These are phyloP conservation scores for Adineta ricciae DNA, from an alignment of 2,888 invertebrate genomes.

Conservation along the genomic window DNA sequence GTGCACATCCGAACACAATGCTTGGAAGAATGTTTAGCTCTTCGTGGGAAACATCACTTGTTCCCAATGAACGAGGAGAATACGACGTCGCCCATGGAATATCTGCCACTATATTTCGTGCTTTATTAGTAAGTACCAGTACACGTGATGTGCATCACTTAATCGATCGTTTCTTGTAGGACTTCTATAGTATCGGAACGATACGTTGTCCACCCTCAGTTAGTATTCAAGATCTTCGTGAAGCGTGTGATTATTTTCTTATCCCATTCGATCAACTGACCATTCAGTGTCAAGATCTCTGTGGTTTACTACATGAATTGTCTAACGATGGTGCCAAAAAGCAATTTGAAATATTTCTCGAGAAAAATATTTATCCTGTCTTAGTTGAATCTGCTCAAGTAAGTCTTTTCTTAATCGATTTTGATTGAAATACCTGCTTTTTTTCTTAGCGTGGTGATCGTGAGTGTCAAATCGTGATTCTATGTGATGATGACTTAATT, in stretches of 20 bases:
- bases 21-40: slow-evolving; percentile 57
- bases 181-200: slow-evolving; percentile 79
- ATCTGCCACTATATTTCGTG: slow-evolving; percentile 82
- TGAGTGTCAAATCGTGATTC: slow-evolving; percentile 89
- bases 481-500: slow-evolving; percentile 83
- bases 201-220: slow-evolving; percentile 90
- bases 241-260: slow-evolving; percentile 93
- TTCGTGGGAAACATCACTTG: slow-evolving; percentile 63
- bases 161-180: slow-evolving; percentile 49
- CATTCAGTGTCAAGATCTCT: slow-evolving; percentile 82
- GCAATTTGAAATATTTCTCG: slow-evolving; percentile 89
- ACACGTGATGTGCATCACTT: background rate
- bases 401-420: too few relatives aligned
- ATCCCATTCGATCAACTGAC: slow-evolving; percentile 83
- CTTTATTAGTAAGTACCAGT: slow-evolving; percentile 60
- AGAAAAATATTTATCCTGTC: slow-evolving; percentile 78
- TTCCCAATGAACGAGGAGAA: slow-evolving; percentile 84
- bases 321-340: slow-evolving; percentile 97
- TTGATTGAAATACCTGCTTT: too few relatives aligned
- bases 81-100: slow-evolving; percentile 94
- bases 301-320: slow-evolving; percentile 90
- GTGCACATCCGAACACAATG: slow-evolving; percentile 94
- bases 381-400: slow-evolving; percentile 68
- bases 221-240: slow-evolving; percentile 84
- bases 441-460: slow-evolving; percentile 79